These are phyloP conservation scores for Misgurnus mizolepis DNA, from an alignment of 2,113 vertebrate species.

Conservation along the genomic window DNA sequence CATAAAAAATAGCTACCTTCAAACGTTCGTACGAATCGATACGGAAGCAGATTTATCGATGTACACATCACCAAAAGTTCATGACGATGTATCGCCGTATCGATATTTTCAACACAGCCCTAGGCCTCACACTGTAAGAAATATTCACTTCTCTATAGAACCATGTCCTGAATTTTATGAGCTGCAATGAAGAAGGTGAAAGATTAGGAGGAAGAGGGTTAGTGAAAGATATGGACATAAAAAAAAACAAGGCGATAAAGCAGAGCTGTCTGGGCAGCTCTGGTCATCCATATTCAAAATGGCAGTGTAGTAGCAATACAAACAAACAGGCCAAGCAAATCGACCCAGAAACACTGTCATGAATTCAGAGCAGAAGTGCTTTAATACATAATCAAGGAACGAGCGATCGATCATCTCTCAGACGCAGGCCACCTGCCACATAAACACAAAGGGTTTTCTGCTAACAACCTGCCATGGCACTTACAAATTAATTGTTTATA, in stretches of 20 bases:
- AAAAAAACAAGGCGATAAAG: constrained; percentile 25
- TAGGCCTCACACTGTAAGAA: constrained; percentile 3
- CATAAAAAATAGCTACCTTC: too few species aligned
- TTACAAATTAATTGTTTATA: background rate
- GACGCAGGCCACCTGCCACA: background rate
- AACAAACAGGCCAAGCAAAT: constrained; percentile 43
- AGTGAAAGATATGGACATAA: constrained; percentile 3
- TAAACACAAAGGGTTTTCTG: background rate
- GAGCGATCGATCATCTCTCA: constrained; percentile 37
- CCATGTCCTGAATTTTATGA: constrained; percentile 19
- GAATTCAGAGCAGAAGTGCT: constrained; percentile 37
- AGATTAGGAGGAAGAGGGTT: constrained; percentile 1
- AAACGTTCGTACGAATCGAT: too few species aligned
- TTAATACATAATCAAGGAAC: constrained; percentile 27
- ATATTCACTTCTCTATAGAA: constrained; percentile 10
- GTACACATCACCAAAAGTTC: too few species aligned
- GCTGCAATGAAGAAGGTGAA: constrained; percentile 6
- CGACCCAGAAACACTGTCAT: constrained; percentile 40
- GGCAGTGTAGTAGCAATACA: constrained; percentile 39
- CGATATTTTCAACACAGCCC: background rate
- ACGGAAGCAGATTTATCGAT: too few species aligned
- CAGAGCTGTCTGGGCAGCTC: constrained; percentile 37
- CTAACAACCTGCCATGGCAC: constrained; percentile 23
- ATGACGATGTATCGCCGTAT: too few species aligned
- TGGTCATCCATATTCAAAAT: constrained; percentile 49